Base-by-base conservation (phyloP, 1,140 invertebrate genomes). In the Ceratina calcarata region DNA sequence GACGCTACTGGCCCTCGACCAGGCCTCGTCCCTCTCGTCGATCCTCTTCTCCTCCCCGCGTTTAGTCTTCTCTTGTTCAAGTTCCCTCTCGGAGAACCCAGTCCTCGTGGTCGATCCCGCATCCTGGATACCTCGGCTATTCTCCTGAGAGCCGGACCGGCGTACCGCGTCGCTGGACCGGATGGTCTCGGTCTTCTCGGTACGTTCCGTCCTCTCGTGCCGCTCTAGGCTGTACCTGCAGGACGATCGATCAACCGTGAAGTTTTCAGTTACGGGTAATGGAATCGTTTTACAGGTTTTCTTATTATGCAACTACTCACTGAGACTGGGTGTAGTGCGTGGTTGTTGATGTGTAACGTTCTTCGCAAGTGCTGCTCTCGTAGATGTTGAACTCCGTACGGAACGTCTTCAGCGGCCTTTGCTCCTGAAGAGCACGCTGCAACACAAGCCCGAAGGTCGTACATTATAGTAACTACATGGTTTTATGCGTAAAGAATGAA, bases 381-480 rank as follows among this genome's bases (percentile, higher is more conserved):
- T 95, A 94, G 91, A 96, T 95, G 89, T 95, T 96, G 93, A 96
- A 96, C 91, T 97, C 96, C 37, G 96, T 96, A 82, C 96, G 94
- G 94, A 96, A 97, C 22, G 96, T 96, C 85, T 94, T 94, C 75
- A 96, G 94, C 76, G 95, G 95, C 82, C 95, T 94, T 85, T 96
- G 95, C 91, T 96, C 95, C 94, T 96, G 95, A 67, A 95, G 94
- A 91, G 95, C 95, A 81, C 91, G 92, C 92, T 93, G 91, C 78
- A 93, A 92, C 81, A 90, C 73, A 75, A 88, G 86, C 4, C 6
- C 16, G n/a, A 65, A 20, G 15, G 53, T 55, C 53, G 53, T 64
- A 13, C 4, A 4, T 32, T 32, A 32, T 32, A 32, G 2, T 2
- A 32, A 32, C 7, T 45, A 3, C 37, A 10, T 45, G 3, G 10